A percentile compares a stretch with the other conserved stretches of the same genome.
These are phyloP conservation scores for Stratiomys singularior DNA, from an alignment of 2,888 invertebrate genomes.

Conservation along the genomic window DNA sequence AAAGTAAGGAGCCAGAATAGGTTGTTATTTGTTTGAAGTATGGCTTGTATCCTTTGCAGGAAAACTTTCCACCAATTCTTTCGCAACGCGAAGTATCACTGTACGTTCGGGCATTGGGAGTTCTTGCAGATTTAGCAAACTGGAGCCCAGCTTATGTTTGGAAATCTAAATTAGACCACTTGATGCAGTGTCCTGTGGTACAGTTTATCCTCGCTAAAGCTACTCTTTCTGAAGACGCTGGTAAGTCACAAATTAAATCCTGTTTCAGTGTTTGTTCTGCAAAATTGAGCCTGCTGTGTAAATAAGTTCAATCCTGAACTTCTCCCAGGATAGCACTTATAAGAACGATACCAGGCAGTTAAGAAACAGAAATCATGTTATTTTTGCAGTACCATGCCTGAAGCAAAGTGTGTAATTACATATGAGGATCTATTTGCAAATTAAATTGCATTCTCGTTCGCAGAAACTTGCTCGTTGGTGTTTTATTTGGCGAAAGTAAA, in stretches of 20 bases:
- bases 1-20: constrained; percentile 29
- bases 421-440: too few relatives aligned
- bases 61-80: not conserved
- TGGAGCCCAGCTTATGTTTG: constrained; percentile 20
- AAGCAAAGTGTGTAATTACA: too few relatives aligned
- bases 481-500: constrained; percentile 46
- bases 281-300: too few relatives aligned
- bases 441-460: not conserved
- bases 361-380: too few relatives aligned
- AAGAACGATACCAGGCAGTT: too few relatives aligned
- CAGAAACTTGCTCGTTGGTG: constrained; percentile 47
- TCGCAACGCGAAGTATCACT: constrained; percentile 32
- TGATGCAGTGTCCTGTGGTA: constrained; percentile 38
- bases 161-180: constrained; percentile 17
- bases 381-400: too few relatives aligned
- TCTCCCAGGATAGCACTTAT: too few relatives aligned
- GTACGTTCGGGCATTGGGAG: constrained; percentile 38
- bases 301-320: too few relatives aligned
- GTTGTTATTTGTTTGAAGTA: not conserved
- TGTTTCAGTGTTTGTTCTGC: too few relatives aligned
- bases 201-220: constrained; percentile 48
- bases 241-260: constrained; percentile 20
- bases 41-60: not conserved
- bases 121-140: constrained; percentile 19
- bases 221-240: constrained; percentile 42